phyloP scores from a whole-genome alignment of 2,797 vertebrate genomes.

The Caiman crocodilus region DNA sequence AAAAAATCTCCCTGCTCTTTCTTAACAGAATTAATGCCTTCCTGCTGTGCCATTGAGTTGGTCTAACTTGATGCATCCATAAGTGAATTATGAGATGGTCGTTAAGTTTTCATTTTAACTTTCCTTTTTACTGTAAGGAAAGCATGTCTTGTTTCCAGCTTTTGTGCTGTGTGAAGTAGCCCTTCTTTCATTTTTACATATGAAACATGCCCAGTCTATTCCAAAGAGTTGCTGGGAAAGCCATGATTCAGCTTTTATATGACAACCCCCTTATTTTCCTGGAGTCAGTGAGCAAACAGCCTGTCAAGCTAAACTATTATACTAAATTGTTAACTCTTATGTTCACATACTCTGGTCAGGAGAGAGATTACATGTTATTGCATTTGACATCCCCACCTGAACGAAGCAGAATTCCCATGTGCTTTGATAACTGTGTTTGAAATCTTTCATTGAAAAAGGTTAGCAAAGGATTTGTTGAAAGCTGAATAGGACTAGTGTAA shows the following conservation, averaged over 20 bases:
- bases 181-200: not conserved
- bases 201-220: not conserved
- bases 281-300: slow-evolving; percentile 3
- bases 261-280: slow-evolving; percentile 25
- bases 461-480: slow-evolving; percentile 19
- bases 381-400: slow-evolving; percentile 30
- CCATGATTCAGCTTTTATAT: slow-evolving; percentile 23
- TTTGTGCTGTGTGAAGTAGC: not conserved
- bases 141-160: not conserved
- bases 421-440: slow-evolving; percentile 11
- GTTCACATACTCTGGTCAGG: slow-evolving; percentile 26
- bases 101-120: slow-evolving; percentile 10
- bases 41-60: slow-evolving; percentile 12
- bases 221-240: slow-evolving; percentile 35
- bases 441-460: slow-evolving; percentile 27
- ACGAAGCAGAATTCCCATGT: not conserved
- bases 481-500: slow-evolving; percentile 28
- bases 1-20: slow-evolving; percentile 1
- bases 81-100: not conserved
- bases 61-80: slow-evolving; percentile 6
- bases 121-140: not conserved
- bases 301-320: slow-evolving; percentile 9
- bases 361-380: slow-evolving; percentile 19
- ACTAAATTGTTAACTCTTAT: slow-evolving; percentile 35
- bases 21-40: not conserved